Evolutionary conservation across 2,888 invertebrate species (phyloP).

Genomic region (Nemapogon koenigi): DNA sequence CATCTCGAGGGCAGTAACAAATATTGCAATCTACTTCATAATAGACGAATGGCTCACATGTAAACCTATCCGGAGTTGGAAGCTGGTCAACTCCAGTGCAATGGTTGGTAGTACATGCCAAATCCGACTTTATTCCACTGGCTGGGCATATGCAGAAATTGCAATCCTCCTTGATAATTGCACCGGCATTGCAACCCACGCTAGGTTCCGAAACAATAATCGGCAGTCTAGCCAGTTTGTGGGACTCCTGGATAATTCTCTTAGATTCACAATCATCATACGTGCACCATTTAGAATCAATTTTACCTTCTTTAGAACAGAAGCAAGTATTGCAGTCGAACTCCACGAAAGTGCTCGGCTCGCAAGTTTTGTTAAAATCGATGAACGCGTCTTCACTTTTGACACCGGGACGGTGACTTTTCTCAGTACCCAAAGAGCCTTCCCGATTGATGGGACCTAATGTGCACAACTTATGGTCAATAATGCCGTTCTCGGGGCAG

Average conservation of each 20-base stretch:
- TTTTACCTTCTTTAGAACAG: constrained; percentile 38
- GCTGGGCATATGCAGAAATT: constrained; percentile 52
- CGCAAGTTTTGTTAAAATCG: constrained; percentile 30
- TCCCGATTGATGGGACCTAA: constrained; percentile 11
- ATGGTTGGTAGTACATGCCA: constrained; percentile 37
- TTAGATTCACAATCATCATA: constrained; percentile 44
- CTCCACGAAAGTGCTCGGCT: constrained; percentile 41
- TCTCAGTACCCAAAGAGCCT: too few species aligned
- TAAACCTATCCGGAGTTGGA: constrained; percentile 18
- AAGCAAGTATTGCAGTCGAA: constrained; percentile 52
- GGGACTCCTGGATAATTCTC: constrained; percentile 24
- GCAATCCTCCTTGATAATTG: constrained; percentile 37
- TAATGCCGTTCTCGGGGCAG: constrained; percentile 33
- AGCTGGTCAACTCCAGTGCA: constrained; percentile 23
- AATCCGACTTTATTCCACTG: constrained; percentile 29
- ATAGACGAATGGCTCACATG: constrained; percentile 42
- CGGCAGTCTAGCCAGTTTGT: constrained; percentile 18
- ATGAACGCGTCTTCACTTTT: constrained; percentile 15
- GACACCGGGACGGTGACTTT: too few species aligned
- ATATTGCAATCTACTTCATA: constrained; percentile 50
- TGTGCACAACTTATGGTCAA: constrained; percentile 31
- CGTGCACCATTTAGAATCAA: constrained; percentile 51
- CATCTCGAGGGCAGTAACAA: constrained; percentile 41
- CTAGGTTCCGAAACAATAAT: neutral
- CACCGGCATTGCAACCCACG: constrained; percentile 34